Evolutionary conservation across 1,140 invertebrate genomes (phyloP).

Genomic region (Cydia strobilella): DNA sequence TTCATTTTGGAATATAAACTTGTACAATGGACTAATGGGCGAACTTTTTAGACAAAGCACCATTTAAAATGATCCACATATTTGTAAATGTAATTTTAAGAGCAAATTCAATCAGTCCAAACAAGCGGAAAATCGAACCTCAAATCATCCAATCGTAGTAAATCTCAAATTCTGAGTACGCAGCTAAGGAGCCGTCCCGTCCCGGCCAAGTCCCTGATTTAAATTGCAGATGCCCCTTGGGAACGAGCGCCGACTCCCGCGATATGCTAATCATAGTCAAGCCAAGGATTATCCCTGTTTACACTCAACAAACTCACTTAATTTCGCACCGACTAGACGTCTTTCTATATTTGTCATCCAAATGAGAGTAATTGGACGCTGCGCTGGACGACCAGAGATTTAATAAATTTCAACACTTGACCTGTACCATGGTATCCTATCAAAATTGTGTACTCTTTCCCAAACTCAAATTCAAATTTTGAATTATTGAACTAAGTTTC

Average conservation of each 20-base stretch:
- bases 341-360: slow-evolving; percentile 62
- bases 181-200: slow-evolving; percentile 68
- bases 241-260: slow-evolving; percentile 69
- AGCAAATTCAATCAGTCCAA: slow-evolving; percentile 70
- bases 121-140: slow-evolving; percentile 76
- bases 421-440: not conserved
- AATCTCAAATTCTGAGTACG: slow-evolving; percentile 74
- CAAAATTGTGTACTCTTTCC: not conserved
- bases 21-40: no score
- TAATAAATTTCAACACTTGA: not conserved
- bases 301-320: slow-evolving; percentile 80
- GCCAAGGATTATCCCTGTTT: slow-evolving; percentile 79
- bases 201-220: slow-evolving; percentile 73
- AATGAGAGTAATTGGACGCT: slow-evolving; percentile 36
- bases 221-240: slow-evolving; percentile 74
- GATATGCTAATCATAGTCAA: slow-evolving; percentile 79
- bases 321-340: slow-evolving; percentile 70
- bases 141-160: slow-evolving; percentile 75
- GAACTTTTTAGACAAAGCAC: not conserved
- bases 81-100: slow-evolving; percentile 52
- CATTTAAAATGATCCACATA: slow-evolving; percentile 16
- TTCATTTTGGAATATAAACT: no score
- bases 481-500: not conserved
- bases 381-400: slow-evolving; percentile 32
- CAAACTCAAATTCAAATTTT: not conserved